phyloP scores from a whole-genome alignment of 2,888 invertebrate species.

The Subacronicta megacephala region DNA sequence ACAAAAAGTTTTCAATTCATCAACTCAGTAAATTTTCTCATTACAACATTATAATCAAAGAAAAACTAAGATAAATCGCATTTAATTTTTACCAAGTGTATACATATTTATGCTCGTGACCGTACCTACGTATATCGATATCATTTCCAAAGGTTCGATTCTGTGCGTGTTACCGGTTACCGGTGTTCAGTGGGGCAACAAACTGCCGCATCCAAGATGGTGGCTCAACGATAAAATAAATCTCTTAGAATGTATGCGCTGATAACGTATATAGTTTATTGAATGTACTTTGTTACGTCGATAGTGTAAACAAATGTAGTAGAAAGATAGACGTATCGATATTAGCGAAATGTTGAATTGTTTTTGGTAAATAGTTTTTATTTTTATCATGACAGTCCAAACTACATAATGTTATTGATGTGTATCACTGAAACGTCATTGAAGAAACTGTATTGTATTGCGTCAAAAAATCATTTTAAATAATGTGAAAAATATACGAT shows the following conservation, averaged over 20 bases:
- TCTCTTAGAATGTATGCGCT: slow-evolving; percentile 65
- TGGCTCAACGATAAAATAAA: slow-evolving; percentile 62
- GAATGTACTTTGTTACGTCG: slow-evolving; percentile 42
- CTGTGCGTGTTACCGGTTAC: slow-evolving; percentile 47
- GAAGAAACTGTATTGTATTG: too few species aligned
- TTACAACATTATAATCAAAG: too few species aligned
- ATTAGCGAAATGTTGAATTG: slow-evolving; percentile 7
- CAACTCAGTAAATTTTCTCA: too few species aligned
- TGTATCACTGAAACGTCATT: too few species aligned
- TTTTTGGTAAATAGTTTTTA: background rate
- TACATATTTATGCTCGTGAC: too few species aligned
- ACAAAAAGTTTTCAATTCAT: too few species aligned
- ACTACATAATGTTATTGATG: too few species aligned
- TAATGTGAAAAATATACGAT: too few species aligned
- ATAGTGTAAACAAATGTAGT: slow-evolving; percentile 46
- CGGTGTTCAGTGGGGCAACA: slow-evolving; percentile 60
- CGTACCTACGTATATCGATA: slow-evolving; percentile 1
- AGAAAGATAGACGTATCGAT: slow-evolving; percentile 37
- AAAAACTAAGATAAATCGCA: too few species aligned
- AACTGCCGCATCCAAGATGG: slow-evolving; percentile 58
- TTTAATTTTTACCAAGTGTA: too few species aligned
- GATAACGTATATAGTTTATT: slow-evolving; percentile 49
- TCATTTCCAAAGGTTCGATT: slow-evolving; percentile 43
- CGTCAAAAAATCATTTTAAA: too few species aligned
- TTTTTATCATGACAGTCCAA: too few species aligned